phyloP scores from a whole-genome alignment of 1,140 invertebrate genomes.

The Amyelois transitella region DNA sequence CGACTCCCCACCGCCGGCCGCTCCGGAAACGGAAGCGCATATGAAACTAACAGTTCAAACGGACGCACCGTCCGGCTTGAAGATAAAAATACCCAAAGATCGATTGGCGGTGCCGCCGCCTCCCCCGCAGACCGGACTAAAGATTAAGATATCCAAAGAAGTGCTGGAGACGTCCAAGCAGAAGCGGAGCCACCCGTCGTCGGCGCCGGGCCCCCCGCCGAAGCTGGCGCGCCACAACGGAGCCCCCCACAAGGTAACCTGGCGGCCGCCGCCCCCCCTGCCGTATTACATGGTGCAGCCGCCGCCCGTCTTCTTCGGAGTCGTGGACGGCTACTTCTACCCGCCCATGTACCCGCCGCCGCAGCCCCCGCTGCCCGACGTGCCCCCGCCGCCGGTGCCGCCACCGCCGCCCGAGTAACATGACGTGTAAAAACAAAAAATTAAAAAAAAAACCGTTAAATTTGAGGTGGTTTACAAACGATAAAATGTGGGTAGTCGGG shows the following conservation, averaged over 20 bases:
- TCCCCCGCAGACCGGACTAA: conserved; percentile 52
- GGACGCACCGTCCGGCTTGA: conserved; percentile 57
- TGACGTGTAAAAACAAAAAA: not conserved
- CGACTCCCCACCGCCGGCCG: conserved; percentile 28
- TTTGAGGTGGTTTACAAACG: no score
- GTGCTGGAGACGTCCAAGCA: conserved; percentile 60
- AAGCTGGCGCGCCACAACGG: conserved; percentile 55
- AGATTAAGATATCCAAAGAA: conserved; percentile 71
- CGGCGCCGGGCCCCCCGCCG: conserved; percentile 42
- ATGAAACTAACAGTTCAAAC: conserved; percentile 63
- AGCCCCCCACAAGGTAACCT: conserved; percentile 49
- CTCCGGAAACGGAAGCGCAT: conserved; percentile 28
- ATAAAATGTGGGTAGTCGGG: no score
- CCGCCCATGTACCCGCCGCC: conserved; percentile 28
- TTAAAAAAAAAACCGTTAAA: no score
- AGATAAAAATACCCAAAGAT: conserved; percentile 71
- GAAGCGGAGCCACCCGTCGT: conserved; percentile 26
- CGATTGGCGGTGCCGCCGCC: conserved; percentile 63
- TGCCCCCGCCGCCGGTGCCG: conserved; percentile 43
- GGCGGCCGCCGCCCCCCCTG: conserved; percentile 35
- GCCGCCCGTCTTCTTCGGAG: conserved; percentile 45
- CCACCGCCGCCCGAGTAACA: conserved; percentile 55
- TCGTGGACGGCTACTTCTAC: conserved; percentile 48
- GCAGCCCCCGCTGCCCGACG: conserved; percentile 10
- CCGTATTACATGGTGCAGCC: conserved; percentile 58